These are phyloP conservation scores for Cyanoramphus novaezelandiae DNA, from an alignment of 2,113 vertebrate genomes.

Conservation along the genomic window DNA sequence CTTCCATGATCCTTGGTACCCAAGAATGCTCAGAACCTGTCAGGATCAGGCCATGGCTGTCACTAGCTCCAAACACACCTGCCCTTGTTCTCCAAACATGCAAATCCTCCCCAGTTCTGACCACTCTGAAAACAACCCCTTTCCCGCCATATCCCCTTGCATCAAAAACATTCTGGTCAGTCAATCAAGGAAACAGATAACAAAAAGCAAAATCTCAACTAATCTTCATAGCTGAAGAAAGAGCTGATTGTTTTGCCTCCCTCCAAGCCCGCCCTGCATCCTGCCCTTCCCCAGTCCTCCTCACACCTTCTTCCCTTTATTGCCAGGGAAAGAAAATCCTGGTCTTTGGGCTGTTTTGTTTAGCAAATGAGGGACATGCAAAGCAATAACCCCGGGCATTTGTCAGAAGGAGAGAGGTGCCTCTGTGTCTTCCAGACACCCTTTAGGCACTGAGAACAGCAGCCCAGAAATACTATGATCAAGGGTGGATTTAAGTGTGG, in stretches of 20 bases:
- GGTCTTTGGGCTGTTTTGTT: slow-evolving; percentile 76
- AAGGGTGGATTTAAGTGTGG: neutral
- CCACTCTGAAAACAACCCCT: neutral
- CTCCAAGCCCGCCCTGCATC: neutral
- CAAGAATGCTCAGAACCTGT: neutral
- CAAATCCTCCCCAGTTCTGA: neutral
- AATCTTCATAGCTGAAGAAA: slow-evolving; percentile 45
- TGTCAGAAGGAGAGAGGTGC: slow-evolving; percentile 4
- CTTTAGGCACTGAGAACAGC: neutral
- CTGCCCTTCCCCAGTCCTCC: neutral
- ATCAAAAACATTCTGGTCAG: neutral
- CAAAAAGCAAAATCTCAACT: slow-evolving; percentile 29
- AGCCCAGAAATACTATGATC: neutral
- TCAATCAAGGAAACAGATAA: slow-evolving; percentile 17
- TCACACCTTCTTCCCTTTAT: slow-evolving; percentile 25
- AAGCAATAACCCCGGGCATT: slow-evolving; percentile 45
- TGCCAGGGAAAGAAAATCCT: slow-evolving; percentile 29
- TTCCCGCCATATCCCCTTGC: neutral
- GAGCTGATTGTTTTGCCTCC: slow-evolving; percentile 4
- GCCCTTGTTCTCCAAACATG: neutral
- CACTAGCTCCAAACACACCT: neutral
- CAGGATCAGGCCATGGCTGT: neutral
- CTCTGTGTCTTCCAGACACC: slow-evolving; percentile 11
- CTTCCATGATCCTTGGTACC: neutral
- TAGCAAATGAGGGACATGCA: slow-evolving; percentile 88